phyloP scores from a whole-genome alignment of 2,113 vertebrate genomes.

The Falcunculus frontatus region DNA sequence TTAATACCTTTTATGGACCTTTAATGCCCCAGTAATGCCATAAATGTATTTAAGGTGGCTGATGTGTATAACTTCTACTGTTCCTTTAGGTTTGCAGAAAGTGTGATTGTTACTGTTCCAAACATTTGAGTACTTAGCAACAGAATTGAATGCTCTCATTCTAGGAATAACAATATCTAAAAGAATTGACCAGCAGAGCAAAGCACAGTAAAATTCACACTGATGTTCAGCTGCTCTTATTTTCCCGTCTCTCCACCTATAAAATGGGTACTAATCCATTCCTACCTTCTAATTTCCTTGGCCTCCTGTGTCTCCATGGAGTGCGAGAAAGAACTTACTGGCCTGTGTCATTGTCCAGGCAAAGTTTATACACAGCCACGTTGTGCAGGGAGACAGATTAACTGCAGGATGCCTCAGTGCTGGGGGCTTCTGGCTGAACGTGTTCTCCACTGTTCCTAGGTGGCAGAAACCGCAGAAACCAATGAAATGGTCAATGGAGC shows the following conservation, averaged over 20 bases:
- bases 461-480: slow-evolving; percentile 79
- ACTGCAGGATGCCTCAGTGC: not conserved
- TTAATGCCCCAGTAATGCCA: slow-evolving; percentile 20
- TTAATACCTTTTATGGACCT: slow-evolving; percentile 53
- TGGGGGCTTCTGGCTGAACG: not conserved
- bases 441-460: slow-evolving; percentile 64
- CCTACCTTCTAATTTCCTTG: slow-evolving; percentile 77
- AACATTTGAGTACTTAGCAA: slow-evolving; percentile 57
- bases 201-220: slow-evolving; percentile 79
- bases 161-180: slow-evolving; percentile 49
- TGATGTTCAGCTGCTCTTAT: slow-evolving; percentile 65
- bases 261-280: slow-evolving; percentile 77
- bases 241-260: slow-evolving; percentile 26
- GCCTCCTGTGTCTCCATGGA: slow-evolving; percentile 71
- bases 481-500: slow-evolving; percentile 88
- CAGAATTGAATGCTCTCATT: slow-evolving; percentile 37
- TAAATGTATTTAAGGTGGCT: slow-evolving; percentile 68
- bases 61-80: slow-evolving; percentile 70
- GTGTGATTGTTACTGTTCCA: slow-evolving; percentile 75
- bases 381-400: slow-evolving; percentile 59
- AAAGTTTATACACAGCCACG: slow-evolving; percentile 77
- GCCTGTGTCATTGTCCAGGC: slow-evolving; percentile 72
- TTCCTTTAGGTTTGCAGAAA: slow-evolving; percentile 62
- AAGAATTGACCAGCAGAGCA: slow-evolving; percentile 68
- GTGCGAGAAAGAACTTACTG: slow-evolving; percentile 69